Base-by-base conservation (phyloP, 1,140 invertebrate genomes). In the Pemphigus obesinymphae region DNA sequence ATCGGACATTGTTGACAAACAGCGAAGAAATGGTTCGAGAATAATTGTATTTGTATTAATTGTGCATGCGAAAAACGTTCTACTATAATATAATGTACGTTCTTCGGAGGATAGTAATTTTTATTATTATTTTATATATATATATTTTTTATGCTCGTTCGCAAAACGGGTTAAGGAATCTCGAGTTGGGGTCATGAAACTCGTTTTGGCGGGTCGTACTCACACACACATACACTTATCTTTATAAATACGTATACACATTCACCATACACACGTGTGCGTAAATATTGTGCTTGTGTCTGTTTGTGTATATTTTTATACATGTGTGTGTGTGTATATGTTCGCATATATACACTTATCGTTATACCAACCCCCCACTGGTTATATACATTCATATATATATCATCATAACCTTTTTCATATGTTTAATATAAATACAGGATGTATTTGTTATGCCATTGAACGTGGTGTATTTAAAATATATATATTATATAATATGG, bases 121-220 rank as follows among this genome's bases (percentile, higher is more conserved):
- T 40, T 40, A 40, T 13, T 61, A 31, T 61, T 61, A 13, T 61
- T 31, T n/a, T n/a, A n/a, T n/a, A n/a, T n/a, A n/a, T n/a, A n/a
- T n/a, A n/a, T n/a, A n/a, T 70, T 68, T 15, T 68, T 29, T 23
- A 26, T 45, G 23, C 2, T 29, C 3, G 40, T 72, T 48, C 7
- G 76, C 55, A 4, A 80, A 78, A 80, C 76, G 76, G 76, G 76
- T 80, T 80, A 80, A 61, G 37, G 76, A 80, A 80, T 80, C 50
- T 80, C 55, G 31, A 6, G 76, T 80, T 80, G 76, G 76, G 76
- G 76, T 80, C 76, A 80, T 80, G 53, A 80, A 80, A 80, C 76
- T 45, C 76, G 53, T 80, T 78, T 78, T n/a, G 53, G 37, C 76
- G 55, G 50, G 34, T 37, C 73, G 26, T n/a, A 72, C 40, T 13